phyloP scores from a whole-genome alignment of 1,140 invertebrate genomes.

The Trachelipus rathkii region DNA sequence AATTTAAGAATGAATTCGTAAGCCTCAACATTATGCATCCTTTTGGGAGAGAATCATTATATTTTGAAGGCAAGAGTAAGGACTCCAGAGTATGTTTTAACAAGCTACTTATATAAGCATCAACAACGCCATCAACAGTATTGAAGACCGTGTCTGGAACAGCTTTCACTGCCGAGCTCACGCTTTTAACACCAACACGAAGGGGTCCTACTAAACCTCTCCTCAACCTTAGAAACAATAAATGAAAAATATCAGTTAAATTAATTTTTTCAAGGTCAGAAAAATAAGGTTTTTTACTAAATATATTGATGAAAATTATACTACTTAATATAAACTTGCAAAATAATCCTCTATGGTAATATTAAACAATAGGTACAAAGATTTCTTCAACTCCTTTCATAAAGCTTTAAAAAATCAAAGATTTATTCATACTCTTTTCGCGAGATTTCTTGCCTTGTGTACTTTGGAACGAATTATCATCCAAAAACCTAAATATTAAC shows the following conservation, averaged over 20 bases:
- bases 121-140: slow-evolving; percentile 76
- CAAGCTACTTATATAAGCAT: slow-evolving; percentile 58
- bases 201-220: slow-evolving; percentile 41
- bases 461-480: slow-evolving; percentile 71
- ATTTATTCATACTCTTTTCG: slow-evolving; percentile 23
- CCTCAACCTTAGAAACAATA: slow-evolving; percentile 33
- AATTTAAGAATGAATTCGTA: no score
- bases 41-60: slow-evolving; percentile 28
- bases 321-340: no score
- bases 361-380: no score
- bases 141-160: slow-evolving; percentile 56
- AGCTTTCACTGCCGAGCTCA: slow-evolving; percentile 53
- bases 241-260: not conserved
- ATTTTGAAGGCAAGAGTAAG: not conserved
- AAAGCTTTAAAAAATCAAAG: not conserved
- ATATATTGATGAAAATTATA: no score
- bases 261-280: no score
- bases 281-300: no score
- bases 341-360: no score
- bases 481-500: slow-evolving; percentile 69
- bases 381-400: no score
- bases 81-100: slow-evolving; percentile 22
- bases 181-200: slow-evolving; percentile 51
- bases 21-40: slow-evolving; percentile 49
- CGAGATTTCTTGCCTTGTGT: slow-evolving; percentile 31